Base-by-base conservation (phyloP, 2,888 invertebrate genomes). In the Mamestra brassicae region DNA sequence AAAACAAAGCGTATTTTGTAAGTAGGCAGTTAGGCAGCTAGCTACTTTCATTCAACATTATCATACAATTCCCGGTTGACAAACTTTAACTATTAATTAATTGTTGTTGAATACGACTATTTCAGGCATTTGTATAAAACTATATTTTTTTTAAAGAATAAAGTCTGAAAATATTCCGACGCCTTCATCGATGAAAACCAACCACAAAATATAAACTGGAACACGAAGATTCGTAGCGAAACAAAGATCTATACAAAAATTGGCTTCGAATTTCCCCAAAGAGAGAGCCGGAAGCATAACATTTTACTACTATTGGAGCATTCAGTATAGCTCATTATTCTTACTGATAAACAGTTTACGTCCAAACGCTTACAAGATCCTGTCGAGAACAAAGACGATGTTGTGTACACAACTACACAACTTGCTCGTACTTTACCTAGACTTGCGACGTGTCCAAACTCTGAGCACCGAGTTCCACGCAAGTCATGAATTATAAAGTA, bases 401-500 rank as follows among this genome's bases (percentile, higher is more conserved):
- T 65, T 80, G 64, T 50, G 62, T 61, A 75, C 71, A 83, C 73
- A 81, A 85, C 38, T 71, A 75, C 70, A 76, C 69, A 74, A 85
- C 38, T 73, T 78, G 17, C 17, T 45, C 62, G 78, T 62, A 78
- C 75, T 66, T 42, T 54, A 47, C 62, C 57, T 57, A 67, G 61
- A 63, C 68, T 70, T 63, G 62, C 64, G 61, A 81, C 73, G 64
- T 86, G 76, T 68, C 74, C 60, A 58, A 81, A 78, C 81, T 78
- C 65, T 50, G 58, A 84, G 84, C 68, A 79, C 86, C 75, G 74
- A 84, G 71, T 74, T 79, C 79, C 86, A 85, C 81, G 86, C 86
- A 86, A 79, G 79, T 81, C 86, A 79, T 85, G 84, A 81, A 86
- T 85, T 81, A 86, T 85, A 78, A 77, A 85, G 62, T 81, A 85